phyloP scores from a whole-genome alignment of 2,888 invertebrate genomes.

The Tenthredo notha region DNA sequence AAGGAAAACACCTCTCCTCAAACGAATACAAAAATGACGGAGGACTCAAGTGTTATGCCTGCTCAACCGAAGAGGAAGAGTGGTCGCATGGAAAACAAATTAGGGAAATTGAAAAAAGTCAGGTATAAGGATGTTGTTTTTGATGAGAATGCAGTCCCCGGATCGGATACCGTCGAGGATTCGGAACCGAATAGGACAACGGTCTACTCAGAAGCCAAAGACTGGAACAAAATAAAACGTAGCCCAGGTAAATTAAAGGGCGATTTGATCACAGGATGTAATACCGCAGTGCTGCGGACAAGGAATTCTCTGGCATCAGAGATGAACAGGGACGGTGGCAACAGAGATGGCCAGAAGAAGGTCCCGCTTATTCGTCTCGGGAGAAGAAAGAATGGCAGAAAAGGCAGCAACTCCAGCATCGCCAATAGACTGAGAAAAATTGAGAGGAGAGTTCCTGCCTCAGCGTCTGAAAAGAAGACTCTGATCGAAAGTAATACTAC shows the following conservation, averaged over 20 bases:
- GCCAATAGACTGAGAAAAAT: not conserved
- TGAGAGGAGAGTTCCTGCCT: not conserved
- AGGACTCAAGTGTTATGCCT: not conserved
- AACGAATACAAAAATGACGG: not conserved
- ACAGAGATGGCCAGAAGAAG: not conserved
- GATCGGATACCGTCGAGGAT: not conserved
- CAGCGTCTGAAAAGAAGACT: not conserved
- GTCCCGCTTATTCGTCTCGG: not conserved
- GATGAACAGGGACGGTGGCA: not conserved
- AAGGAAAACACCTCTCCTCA: conserved; percentile 68
- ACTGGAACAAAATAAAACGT: not conserved
- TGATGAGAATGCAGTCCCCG: not conserved
- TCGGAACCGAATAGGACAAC: not conserved
- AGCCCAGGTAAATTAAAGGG: not conserved
- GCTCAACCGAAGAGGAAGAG: conserved; percentile 7
- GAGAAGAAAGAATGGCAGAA: not conserved
- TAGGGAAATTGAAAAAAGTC: not conserved
- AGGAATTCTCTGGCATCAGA: not conserved
- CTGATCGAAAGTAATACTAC: not conserved
- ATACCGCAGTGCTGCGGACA: not conserved
- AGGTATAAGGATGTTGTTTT: not conserved
- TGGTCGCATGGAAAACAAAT: not conserved
- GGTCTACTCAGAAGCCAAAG: not conserved
- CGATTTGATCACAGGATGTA: not conserved
- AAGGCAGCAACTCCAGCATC: not conserved